Evolutionary conservation across 2,888 invertebrate species (phyloP).

Genomic region (Phytoseiulus persimilis): DNA sequence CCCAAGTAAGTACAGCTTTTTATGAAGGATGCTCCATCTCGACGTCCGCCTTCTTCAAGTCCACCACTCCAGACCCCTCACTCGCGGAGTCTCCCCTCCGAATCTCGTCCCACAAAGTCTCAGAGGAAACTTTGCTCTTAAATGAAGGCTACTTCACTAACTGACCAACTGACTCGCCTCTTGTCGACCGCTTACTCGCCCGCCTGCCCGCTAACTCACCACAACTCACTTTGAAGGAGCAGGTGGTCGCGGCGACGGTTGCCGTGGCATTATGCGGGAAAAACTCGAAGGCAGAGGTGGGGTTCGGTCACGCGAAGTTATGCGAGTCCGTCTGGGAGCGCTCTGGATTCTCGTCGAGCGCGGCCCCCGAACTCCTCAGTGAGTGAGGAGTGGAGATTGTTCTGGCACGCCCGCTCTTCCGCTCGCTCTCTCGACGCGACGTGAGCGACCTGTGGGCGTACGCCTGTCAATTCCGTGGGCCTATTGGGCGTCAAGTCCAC

Average conservation of each 20-base stretch:
- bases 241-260: not conserved
- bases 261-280: not conserved
- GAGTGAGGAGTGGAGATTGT: not conserved
- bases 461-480: not conserved
- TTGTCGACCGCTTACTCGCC: not conserved
- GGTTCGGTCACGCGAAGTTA: not conserved
- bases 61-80: constrained; percentile 13
- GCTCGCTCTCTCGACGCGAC: not conserved
- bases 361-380: no score
- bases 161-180: not conserved
- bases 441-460: constrained; percentile 5
- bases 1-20: constrained; percentile 30
- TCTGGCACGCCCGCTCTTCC: not conserved
- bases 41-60: constrained; percentile 1
- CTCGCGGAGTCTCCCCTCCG: constrained; percentile 9
- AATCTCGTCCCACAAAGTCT: constrained; percentile 6
- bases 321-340: not conserved
- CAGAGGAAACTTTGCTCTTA: constrained; percentile 37
- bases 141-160: constrained; percentile 13
- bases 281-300: not conserved
- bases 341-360: not conserved
- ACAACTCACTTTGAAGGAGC: not conserved
- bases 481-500: not conserved
- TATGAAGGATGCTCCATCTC: constrained; percentile 39
- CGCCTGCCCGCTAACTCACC: not conserved